Percentiles rank a stretch among this genome's conserved stretches.
Evolutionary conservation across 2,888 invertebrate species (phyloP).

Genomic region (Papilio elwesi): DNA sequence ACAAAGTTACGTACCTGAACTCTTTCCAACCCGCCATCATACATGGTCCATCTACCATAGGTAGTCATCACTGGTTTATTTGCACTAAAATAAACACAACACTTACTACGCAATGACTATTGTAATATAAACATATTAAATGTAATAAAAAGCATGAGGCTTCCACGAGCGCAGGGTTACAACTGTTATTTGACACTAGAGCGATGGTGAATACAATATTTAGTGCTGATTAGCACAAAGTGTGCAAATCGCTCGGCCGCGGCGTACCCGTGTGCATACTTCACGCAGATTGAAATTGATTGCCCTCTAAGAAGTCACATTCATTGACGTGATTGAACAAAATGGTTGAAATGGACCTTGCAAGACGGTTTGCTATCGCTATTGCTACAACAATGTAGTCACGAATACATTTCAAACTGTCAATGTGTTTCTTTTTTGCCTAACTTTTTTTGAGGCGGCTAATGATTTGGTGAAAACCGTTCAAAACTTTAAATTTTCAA

Average conservation of each 20-base stretch:
- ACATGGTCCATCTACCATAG: conserved; percentile 73
- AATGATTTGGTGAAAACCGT: no score
- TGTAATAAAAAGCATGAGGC: conserved; percentile 51
- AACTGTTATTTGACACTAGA: conserved; percentile 67
- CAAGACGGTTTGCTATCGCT: conserved; percentile 58
- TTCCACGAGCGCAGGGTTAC: conserved; percentile 56
- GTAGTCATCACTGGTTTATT: conserved; percentile 56
- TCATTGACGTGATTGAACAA: conserved; percentile 77
- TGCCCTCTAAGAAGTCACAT: conserved; percentile 62
- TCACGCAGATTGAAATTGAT: conserved; percentile 75
- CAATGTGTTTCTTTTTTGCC: not conserved
- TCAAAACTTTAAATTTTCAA: not conserved
- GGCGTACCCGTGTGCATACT: conserved; percentile 44
- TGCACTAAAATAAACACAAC: conserved; percentile 43
- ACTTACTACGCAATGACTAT: conserved; percentile 42
- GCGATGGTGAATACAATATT: conserved; percentile 70
- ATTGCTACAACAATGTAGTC: conserved; percentile 53
- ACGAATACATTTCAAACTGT: not conserved
- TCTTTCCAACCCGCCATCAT: conserved; percentile 67
- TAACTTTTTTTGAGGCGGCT: not conserved
- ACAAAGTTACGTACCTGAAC: conserved; percentile 64
- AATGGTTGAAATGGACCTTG: conserved; percentile 74
- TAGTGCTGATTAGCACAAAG: conserved; percentile 81
- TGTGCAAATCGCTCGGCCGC: conserved; percentile 72
- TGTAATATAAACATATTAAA: conserved; percentile 43